Evolutionary conservation across 2,888 invertebrate genomes (phyloP).

Genomic region (Volucella bombylans): DNA sequence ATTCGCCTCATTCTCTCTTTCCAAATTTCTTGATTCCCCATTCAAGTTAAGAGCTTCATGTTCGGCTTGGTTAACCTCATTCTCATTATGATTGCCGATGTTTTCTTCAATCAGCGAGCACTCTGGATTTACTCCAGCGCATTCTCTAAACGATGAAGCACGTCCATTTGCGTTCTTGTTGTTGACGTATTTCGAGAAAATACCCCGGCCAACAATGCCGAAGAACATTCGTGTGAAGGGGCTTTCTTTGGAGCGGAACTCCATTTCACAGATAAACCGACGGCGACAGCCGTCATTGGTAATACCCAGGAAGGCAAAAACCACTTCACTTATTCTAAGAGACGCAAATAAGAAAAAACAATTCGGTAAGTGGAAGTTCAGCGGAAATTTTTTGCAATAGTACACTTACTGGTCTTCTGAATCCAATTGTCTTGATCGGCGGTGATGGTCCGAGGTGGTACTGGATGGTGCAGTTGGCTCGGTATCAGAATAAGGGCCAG

Average conservation of each 20-base stretch:
- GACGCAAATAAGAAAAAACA: neutral
- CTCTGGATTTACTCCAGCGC: constrained; percentile 79
- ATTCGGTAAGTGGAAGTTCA: neutral
- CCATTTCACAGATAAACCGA: constrained; percentile 84
- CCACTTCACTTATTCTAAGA: constrained; percentile 80
- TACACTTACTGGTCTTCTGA: constrained; percentile 79
- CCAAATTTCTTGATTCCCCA: constrained; percentile 18
- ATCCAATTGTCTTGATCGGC: constrained; percentile 70
- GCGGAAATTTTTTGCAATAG: neutral
- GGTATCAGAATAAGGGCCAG: constrained; percentile 61
- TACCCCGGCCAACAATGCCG: constrained; percentile 80
- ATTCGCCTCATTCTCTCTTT: constrained; percentile 46
- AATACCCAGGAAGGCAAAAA: constrained; percentile 81
- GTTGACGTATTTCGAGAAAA: constrained; percentile 80
- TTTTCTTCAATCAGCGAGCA: constrained; percentile 79
- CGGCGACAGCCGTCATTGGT: constrained; percentile 82
- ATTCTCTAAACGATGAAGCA: constrained; percentile 80
- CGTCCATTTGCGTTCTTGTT: constrained; percentile 76
- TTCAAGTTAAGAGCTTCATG: constrained; percentile 82
- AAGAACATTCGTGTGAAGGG: constrained; percentile 81
- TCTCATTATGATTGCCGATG: constrained; percentile 68
- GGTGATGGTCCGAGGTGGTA: constrained; percentile 74
- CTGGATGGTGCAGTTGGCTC: constrained; percentile 43
- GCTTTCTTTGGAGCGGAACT: constrained; percentile 82
- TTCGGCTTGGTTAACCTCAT: constrained; percentile 82